Base-by-base conservation (phyloP, 1,140 invertebrate species). In the Drosophila teissieri region DNA sequence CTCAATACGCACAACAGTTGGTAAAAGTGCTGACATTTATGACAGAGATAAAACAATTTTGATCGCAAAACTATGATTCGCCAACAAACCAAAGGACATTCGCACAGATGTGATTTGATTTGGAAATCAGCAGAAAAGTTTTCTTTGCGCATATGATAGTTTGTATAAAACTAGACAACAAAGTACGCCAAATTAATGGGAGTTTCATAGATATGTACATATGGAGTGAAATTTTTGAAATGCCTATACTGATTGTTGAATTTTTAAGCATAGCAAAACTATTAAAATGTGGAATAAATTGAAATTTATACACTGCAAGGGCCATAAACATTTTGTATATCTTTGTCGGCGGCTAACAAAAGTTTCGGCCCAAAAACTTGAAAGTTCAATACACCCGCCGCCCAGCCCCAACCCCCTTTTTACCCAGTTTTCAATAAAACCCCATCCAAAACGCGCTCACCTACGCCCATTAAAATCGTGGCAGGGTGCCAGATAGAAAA, bases 21-120 rank as follows among this genome's bases (percentile, higher is more conserved):
- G 57, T 27, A 27, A 61, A 48, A 80, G 78, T 80, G 72, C 67
- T 75, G 78, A 70, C 78, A 80, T 80, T 80, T 76, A 80, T 80
- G 64, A 65, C 54, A 65, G 42, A 40, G 79, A 73, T 73, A 82
- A 78, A 63, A 22, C 63, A 55, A 54, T 80, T 80, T 68, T 62
- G 57, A 67, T 67, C 1, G 12, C 74, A 54, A 65, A 81, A 64
- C 64, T 55, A 79, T 52, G 39, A 51, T 44, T 53, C 40, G 34
- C 12, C 19, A 37, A 19, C 19, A 73, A 64, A 61, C 24, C 40
- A 65, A 65, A 46, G 57, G 54, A 49, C 53, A 65, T 22, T 27
- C n/a, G 15, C 4, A 57, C 17, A 44, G 34, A 44, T 34, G 27
- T 17, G 7, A 27, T 56, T 42, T 22, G n/a, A 27, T 24, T 55